These are phyloP conservation scores for Turritopsis rubra DNA, from an alignment of 30 jellyfish, hydroid and myxozoan genomes.

Conservation along the genomic window DNA sequence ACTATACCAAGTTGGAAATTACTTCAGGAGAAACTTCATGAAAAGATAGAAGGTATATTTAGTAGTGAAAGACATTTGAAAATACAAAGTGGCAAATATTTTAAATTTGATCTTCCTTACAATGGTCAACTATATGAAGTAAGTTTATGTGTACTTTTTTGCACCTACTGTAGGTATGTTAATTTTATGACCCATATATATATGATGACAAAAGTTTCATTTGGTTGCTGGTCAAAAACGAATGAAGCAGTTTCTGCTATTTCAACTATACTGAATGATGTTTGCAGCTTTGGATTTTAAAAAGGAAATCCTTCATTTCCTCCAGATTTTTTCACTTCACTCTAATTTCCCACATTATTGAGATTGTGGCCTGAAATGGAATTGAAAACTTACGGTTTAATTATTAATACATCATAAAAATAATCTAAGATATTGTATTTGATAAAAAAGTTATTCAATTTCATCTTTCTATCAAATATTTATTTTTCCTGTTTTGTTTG, in stretches of 20 bases:
- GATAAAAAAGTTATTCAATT: neutral
- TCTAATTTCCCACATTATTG: neutral
- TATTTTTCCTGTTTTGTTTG: neutral
- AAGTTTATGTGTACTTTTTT: neutral
- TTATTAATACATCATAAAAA: neutral
- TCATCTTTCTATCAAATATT: neutral
- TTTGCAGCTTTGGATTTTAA: neutral
- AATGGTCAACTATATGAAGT: constrained; percentile 15
- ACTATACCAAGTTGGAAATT: constrained; percentile 19
- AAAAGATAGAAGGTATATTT: constrained; percentile 19
- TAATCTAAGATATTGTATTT: neutral
- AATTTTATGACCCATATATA: neutral
- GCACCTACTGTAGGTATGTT: neutral
- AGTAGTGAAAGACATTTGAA: constrained; percentile 13
- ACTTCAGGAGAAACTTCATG: constrained; percentile 19
- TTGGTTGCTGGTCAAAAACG: too few species aligned
- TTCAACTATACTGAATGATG: too few species aligned
- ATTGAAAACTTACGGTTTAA: neutral
- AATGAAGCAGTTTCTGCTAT: too few species aligned
- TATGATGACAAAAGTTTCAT: too few species aligned
- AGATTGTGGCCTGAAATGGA: neutral
- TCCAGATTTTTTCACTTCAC: neutral
- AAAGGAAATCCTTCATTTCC: neutral
- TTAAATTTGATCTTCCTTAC: neutral
- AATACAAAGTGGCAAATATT: constrained; percentile 18